Base-by-base conservation (phyloP, 2,113 vertebrate species). In the Myodes glareolus region DNA sequence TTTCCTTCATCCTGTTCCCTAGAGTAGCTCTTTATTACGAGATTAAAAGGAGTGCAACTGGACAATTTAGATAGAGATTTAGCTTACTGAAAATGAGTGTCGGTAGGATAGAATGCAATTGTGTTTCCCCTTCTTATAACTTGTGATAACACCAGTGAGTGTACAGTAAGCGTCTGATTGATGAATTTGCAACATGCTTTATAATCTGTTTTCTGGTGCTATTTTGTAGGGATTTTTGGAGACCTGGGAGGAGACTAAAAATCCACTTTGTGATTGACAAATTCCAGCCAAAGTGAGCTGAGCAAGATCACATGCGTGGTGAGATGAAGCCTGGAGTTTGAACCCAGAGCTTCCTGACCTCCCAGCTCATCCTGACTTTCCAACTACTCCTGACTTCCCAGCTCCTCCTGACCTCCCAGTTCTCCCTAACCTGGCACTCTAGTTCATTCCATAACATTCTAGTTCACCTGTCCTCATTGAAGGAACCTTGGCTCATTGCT, bases 51-150 rank as follows among this genome's bases (percentile, higher is more conserved):
- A 10, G 39, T 10, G 12, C 9, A 11, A 63, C 5, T 5, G 52
- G 39, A 73, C 9, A 17, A n/a, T 80, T 95, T 91, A 45, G 81
- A 82, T 31, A 78, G 23, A 84, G 39, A 76, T 63, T 88, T 73
- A 52, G 25, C n/a, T 93, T 29, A 27, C 84, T 55, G 45, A 70
- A 81, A 87, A 19, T 16, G 92, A 70, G 2, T 52, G 12, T 12
- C 80, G 39, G 36, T n/a, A 55, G 33, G 67, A 78, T 65, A 55
- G 19, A 36, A 33, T 42, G 47, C 27, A 45, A 39, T 23, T 75
- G 77, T 4, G 8, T 52, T 63, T 76, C 19, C 10, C 29, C 42
- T 65, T 84, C 42, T 72, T 84, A n/a, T 52, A 70, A 68, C 17
- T 33, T 63, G 36, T 14, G 78, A 39, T 33, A 73, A 61, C 12